phyloP scores from a whole-genome alignment of 2,888 invertebrate species.

The Caradrina clavipalpis region DNA sequence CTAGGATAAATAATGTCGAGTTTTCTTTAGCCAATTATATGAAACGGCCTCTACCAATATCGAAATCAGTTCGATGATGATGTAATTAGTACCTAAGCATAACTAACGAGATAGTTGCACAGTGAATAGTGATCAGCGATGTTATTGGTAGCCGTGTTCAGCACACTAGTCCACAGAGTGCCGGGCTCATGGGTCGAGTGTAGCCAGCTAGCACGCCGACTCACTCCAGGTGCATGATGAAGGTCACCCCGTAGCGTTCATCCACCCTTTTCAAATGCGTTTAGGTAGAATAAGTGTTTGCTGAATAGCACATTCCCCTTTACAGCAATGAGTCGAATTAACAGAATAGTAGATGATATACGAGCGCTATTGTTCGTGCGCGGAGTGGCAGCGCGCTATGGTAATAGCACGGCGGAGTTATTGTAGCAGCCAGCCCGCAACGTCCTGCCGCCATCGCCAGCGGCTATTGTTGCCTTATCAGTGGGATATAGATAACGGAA shows the following conservation, averaged over 20 bases:
- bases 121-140: constrained; percentile 11
- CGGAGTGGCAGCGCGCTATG: constrained; percentile 11
- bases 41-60: constrained; percentile 7
- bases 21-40: background rate
- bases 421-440: constrained; percentile 13
- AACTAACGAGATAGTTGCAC: constrained; percentile 7
- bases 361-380: constrained; percentile 13
- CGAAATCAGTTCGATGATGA: constrained; percentile 26
- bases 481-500: constrained; percentile 33
- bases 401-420: constrained; percentile 6
- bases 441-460: constrained; percentile 1
- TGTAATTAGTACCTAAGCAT: constrained; percentile 23
- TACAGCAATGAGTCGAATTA: background rate
- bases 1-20: background rate
- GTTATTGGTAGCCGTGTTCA: background rate
- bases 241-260: background rate
- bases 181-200: too few relatives aligned
- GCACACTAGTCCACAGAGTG: background rate
- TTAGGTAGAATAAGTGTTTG: background rate
- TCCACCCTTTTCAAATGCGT: background rate
- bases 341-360: constrained; percentile 14
- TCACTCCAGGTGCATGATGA: background rate
- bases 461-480: constrained; percentile 38
- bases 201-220: constrained; percentile 4
- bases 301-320: background rate